Evolutionary conservation across 2,888 invertebrate genomes (phyloP).

Genomic region (Acronicta alni): DNA sequence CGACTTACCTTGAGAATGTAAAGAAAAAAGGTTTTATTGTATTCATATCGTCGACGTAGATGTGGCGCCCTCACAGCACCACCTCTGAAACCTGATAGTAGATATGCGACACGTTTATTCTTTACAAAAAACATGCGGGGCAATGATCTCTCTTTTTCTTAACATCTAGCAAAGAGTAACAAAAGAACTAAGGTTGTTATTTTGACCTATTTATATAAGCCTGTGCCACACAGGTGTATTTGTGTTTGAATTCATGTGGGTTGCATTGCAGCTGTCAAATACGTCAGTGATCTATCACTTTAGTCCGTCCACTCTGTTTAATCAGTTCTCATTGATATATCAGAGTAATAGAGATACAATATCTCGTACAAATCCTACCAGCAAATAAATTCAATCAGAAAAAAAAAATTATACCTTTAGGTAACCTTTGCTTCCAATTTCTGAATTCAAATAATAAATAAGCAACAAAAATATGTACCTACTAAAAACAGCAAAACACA

Average conservation of each 20-base stretch:
- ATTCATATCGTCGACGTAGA: constrained; percentile 43
- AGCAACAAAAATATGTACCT: no score
- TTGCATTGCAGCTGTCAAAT: neutral
- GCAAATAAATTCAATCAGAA: no score
- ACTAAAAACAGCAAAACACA: no score
- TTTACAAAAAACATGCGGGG: constrained; percentile 31
- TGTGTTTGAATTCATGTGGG: no score
- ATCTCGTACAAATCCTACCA: no score
- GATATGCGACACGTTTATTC: constrained; percentile 34
- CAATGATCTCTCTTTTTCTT: constrained; percentile 24
- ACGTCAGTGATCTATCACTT: neutral
- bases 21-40: constrained; percentile 53
- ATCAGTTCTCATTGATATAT: no score
- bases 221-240: neutral
- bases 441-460: no score
- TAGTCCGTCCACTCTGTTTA: neutral
- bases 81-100: constrained; percentile 43
- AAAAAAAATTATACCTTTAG: no score
- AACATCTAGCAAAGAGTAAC: constrained; percentile 1
- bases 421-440: no score
- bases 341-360: no score
- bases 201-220: neutral
- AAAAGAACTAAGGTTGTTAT: constrained; percentile 14
- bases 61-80: constrained; percentile 45
- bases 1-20: constrained; percentile 40